These are phyloP conservation scores for Ophion ventricosus DNA, from an alignment of 2,888 invertebrate genomes.

Conservation along the genomic window DNA sequence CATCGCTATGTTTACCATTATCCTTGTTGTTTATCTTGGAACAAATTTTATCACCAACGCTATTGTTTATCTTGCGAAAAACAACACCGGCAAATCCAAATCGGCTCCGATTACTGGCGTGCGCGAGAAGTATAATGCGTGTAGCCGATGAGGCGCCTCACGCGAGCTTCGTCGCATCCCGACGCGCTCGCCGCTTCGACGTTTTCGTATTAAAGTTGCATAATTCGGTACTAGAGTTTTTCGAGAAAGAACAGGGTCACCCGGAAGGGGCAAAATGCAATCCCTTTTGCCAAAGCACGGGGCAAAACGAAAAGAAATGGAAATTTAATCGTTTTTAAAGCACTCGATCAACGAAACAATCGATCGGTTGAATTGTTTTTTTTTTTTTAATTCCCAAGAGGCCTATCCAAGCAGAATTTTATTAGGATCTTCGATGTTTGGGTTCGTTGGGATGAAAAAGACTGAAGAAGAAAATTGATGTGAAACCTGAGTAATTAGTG, in stretches of 20 bases:
- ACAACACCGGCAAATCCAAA: conserved; percentile 20
- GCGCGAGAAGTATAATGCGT: conserved; percentile 39
- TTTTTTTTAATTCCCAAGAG: not conserved
- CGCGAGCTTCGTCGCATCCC: conserved; percentile 63
- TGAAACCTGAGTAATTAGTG: too few species aligned
- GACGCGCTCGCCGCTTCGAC: conserved; percentile 3
- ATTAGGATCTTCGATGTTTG: too few species aligned
- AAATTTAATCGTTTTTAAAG: too few species aligned
- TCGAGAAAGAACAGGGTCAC: not conserved
- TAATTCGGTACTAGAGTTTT: not conserved
- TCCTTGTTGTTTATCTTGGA: not conserved
- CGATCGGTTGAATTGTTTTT: not conserved
- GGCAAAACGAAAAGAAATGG: too few species aligned
- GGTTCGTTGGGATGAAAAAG: too few species aligned
- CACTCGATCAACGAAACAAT: too few species aligned
- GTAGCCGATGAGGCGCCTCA: conserved; percentile 69
- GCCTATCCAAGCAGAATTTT: too few species aligned
- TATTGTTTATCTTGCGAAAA: conserved; percentile 2
- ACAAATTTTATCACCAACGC: not conserved
- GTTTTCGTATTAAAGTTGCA: conserved; percentile 25
- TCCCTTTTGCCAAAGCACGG: too few species aligned
- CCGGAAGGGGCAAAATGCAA: not conserved
- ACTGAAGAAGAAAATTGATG: too few species aligned
- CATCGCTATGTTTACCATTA: too few species aligned
- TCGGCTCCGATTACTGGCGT: conserved; percentile 44